Evolutionary conservation across 2,113 vertebrate genomes (phyloP).

Genomic region (Rhagologus leucostigma): DNA sequence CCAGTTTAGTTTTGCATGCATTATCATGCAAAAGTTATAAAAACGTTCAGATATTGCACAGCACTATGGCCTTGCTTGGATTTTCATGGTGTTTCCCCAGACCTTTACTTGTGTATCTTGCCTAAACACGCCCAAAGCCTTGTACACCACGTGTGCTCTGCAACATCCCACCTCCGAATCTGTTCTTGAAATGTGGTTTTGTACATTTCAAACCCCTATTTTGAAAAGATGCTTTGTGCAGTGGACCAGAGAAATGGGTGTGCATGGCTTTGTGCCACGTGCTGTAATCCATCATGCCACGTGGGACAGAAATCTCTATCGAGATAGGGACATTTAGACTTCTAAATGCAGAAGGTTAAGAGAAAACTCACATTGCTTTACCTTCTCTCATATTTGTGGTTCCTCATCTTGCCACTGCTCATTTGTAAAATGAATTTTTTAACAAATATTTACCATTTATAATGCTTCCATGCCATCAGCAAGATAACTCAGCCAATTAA

Average conservation of each 20-base stretch:
- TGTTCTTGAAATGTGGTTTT: neutral
- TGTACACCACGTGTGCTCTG: fast-evolving
- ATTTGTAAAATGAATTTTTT: neutral
- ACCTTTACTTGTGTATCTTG: neutral
- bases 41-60: neutral
- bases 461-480: neutral
- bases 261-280: neutral
- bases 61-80: neutral
- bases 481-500: neutral
- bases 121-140: neutral
- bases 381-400: neutral
- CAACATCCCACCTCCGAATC: neutral
- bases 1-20: neutral
- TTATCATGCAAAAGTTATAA: neutral
- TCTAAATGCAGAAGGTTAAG: neutral
- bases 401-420: neutral
- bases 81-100: neutral
- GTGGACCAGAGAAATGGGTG: neutral
- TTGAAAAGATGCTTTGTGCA: neutral
- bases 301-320: neutral
- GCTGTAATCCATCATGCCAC: neutral
- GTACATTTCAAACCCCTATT: neutral
- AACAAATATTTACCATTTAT: neutral
- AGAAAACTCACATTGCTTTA: neutral
- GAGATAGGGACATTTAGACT: neutral